phyloP scores from a whole-genome alignment of 2,797 vertebrate genomes.

The Melanogrammus aeglefinus region DNA sequence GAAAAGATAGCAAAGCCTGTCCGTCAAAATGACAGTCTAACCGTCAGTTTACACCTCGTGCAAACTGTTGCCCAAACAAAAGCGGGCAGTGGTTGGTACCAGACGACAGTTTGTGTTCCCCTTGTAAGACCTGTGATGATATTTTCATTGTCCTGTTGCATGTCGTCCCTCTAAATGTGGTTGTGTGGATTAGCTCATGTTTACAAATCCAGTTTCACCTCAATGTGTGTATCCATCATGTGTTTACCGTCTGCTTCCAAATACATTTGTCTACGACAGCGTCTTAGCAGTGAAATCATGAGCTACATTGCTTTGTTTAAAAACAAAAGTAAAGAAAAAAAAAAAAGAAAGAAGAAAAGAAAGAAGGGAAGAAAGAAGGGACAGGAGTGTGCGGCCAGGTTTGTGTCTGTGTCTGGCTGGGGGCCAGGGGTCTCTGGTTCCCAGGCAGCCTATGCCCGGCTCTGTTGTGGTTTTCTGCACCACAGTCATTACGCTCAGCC shows the following conservation, averaged over 20 bases:
- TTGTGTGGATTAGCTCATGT: slow-evolving; percentile 45
- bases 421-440: slow-evolving; percentile 70
- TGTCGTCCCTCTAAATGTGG: slow-evolving; percentile 50
- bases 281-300: slow-evolving; percentile 76
- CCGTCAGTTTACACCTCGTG: slow-evolving; percentile 29
- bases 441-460: slow-evolving; percentile 67
- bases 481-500: slow-evolving; percentile 73
- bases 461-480: slow-evolving; percentile 80
- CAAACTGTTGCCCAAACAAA: slow-evolving; percentile 10
- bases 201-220: slow-evolving; percentile 57
- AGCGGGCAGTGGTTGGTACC: background rate
- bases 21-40: slow-evolving; percentile 23
- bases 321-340: slow-evolving; percentile 30
- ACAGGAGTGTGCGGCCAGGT: slow-evolving; percentile 71
- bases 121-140: background rate
- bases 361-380: slow-evolving; percentile 37
- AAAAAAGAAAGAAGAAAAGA: slow-evolving; percentile 48
- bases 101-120: background rate
- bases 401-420: slow-evolving; percentile 69
- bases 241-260: slow-evolving; percentile 48
- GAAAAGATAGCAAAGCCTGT: background rate
- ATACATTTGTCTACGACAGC: slow-evolving; percentile 66
- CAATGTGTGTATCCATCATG: slow-evolving; percentile 39
- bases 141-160: slow-evolving; percentile 21
- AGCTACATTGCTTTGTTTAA: slow-evolving; percentile 78